Evolutionary conservation across 1,140 invertebrate genomes (phyloP).

Genomic region (Amphibalanus amphitrite): DNA sequence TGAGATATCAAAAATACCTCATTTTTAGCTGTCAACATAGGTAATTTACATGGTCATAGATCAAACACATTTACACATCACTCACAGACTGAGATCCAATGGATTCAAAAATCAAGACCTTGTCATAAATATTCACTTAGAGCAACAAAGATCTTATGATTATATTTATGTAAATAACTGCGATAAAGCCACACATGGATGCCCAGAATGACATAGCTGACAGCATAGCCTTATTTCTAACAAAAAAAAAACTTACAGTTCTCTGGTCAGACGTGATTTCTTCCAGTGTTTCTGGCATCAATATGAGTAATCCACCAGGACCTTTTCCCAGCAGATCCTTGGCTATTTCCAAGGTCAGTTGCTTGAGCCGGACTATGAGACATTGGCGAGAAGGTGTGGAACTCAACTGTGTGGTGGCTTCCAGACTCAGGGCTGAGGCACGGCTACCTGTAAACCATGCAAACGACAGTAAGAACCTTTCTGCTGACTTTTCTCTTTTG

Average conservation of each 20-base stretch:
- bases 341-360: background rate
- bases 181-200: too few species aligned
- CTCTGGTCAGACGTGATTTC: background rate
- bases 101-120: too few species aligned
- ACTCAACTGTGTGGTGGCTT: background rate
- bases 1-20: too few species aligned
- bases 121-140: too few species aligned
- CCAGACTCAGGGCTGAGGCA: background rate
- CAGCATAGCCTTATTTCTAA: too few species aligned
- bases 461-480: background rate
- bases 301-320: background rate
- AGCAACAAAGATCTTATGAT: background rate
- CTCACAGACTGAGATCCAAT: too few species aligned
- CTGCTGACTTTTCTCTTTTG: too few species aligned
- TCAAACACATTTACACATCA: too few species aligned
- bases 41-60: too few species aligned
- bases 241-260: background rate
- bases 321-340: background rate
- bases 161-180: conserved; percentile 3
- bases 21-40: too few species aligned
- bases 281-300: background rate
- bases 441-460: background rate
- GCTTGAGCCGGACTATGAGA: background rate
- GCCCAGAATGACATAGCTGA: too few species aligned
- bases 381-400: background rate